A percentile compares a stretch with the other conserved stretches of the same genome.
These are phyloP conservation scores for Conopomorpha cramerella DNA, from an alignment of 1,140 invertebrate genomes.

Conservation along the genomic window DNA sequence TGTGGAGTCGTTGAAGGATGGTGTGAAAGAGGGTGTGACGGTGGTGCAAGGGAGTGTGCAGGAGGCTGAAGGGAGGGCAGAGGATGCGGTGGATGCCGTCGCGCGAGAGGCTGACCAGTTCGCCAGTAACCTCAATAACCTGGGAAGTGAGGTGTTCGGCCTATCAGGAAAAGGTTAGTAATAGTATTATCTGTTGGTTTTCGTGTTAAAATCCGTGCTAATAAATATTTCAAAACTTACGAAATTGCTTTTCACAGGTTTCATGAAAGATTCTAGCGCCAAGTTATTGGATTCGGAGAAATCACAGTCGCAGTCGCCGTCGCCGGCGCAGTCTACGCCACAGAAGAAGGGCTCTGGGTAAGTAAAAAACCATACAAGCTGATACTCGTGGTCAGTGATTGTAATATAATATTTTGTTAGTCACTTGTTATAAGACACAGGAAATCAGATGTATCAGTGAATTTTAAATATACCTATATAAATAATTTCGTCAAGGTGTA, in stretches of 20 bases:
- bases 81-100: slow-evolving; percentile 22
- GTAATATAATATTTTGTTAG: not conserved
- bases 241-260: slow-evolving; percentile 16
- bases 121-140: slow-evolving; percentile 40
- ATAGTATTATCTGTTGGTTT: slow-evolving; percentile 2
- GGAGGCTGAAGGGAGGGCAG: slow-evolving; percentile 27
- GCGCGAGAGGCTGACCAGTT: slow-evolving; percentile 32
- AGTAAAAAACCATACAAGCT: slow-evolving; percentile 7
- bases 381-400: slow-evolving; percentile 4
- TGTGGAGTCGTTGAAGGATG: too few relatives aligned
- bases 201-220: too few relatives aligned
- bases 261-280: slow-evolving; percentile 46
- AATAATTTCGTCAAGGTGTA: too few relatives aligned
- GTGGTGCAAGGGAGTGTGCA: too few relatives aligned
- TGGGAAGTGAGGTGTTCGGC: slow-evolving; percentile 44
- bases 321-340: too few relatives aligned
- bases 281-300: slow-evolving; percentile 49
- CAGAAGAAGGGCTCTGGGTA: slow-evolving; percentile 52
- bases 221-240: slow-evolving; percentile 1
- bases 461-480: too few relatives aligned
- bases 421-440: too few relatives aligned
- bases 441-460: too few relatives aligned
- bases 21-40: too few relatives aligned
- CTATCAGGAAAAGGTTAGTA: slow-evolving; percentile 39
- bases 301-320: slow-evolving; percentile 27